Evolutionary conservation across 2,797 vertebrate species (phyloP), one percentile per base, ranked within the genome.

Genomic region (Coracias cyanogaster): DNA sequence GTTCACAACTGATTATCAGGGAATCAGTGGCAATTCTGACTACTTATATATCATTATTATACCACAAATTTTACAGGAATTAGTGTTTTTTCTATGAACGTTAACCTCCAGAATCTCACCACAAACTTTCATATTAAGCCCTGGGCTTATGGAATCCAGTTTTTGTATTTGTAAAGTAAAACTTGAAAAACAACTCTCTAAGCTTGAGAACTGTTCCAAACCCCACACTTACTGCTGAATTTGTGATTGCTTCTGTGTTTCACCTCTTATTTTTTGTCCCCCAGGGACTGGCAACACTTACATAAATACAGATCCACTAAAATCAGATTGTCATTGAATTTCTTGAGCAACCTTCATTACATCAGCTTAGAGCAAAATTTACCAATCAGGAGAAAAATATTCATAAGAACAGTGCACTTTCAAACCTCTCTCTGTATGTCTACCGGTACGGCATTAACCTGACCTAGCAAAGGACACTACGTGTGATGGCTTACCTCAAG

Each of bases 1-100:
- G 24, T 51, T 92, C 21, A 77, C 3, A 3, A 64, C 57, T 20
- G 1, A 62, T 43, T 78, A 52, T 46, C 65, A 79, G 16, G 22
- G 10, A 80, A 80, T 31, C 24, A 20, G 19, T 10, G 25, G 21
- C 19, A 94, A 45, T 2, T 10, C 28, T 7, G 16, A 43, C 15
- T 49, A 70, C 16, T 49, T 51, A 8, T 7, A 0, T 16, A 58
- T 18, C 39, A 66, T 52, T 48, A 65, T 9, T 14, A 14, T 20
- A 76, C 11, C 9, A 51, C 3, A 57, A 26, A 37, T 52, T 66
- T 64, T 76, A 12, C 21, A 60, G 43, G 20, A 72, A 69, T 1
- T 5, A 0, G 41, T 37, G 1, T 24, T 71, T 67, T 37, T 62
- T 29, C 66, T 57, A 3, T 2, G 2, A 66, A 52, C 2, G 9